Evolutionary conservation across 2,888 invertebrate genomes (phyloP).

Genomic region (Drosophila dives): DNA sequence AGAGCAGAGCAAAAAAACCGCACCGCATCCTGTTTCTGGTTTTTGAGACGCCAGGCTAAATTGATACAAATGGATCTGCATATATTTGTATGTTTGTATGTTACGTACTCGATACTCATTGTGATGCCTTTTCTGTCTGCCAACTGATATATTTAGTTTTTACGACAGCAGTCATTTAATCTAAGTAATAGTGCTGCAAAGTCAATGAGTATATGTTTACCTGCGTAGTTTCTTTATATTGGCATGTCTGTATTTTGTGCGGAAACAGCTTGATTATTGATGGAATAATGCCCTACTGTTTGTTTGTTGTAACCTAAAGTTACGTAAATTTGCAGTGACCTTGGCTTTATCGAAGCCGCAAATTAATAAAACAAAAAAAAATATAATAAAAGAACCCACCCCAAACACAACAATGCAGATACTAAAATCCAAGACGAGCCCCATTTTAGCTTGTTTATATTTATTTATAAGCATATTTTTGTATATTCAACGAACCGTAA

Average conservation of each 20-base stretch:
- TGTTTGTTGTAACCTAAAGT: slow-evolving; percentile 16
- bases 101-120: background rate
- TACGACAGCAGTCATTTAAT: slow-evolving; percentile 51
- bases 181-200: slow-evolving; percentile 37
- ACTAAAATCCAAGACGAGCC: slow-evolving; percentile 8
- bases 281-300: slow-evolving; percentile 3
- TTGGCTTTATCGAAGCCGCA: slow-evolving; percentile 51
- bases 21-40: slow-evolving; percentile 32
- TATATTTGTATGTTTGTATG: background rate
- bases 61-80: background rate
- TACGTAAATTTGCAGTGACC: slow-evolving; percentile 46
- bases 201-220: slow-evolving; percentile 38
- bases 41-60: slow-evolving; percentile 15
- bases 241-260: slow-evolving; percentile 20
- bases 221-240: slow-evolving; percentile 25
- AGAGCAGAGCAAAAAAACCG: background rate
- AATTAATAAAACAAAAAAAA: slow-evolving; percentile 29
- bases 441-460: slow-evolving; percentile 41
- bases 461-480: slow-evolving; percentile 48
- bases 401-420: background rate
- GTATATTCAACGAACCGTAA: slow-evolving; percentile 13
- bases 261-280: slow-evolving; percentile 30
- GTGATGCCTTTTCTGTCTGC: background rate
- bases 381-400: slow-evolving; percentile 10
- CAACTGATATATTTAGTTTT: slow-evolving; percentile 14